Conservation (phyloP, 2,888 invertebrate species). For the Trachelus stipa region DNA sequence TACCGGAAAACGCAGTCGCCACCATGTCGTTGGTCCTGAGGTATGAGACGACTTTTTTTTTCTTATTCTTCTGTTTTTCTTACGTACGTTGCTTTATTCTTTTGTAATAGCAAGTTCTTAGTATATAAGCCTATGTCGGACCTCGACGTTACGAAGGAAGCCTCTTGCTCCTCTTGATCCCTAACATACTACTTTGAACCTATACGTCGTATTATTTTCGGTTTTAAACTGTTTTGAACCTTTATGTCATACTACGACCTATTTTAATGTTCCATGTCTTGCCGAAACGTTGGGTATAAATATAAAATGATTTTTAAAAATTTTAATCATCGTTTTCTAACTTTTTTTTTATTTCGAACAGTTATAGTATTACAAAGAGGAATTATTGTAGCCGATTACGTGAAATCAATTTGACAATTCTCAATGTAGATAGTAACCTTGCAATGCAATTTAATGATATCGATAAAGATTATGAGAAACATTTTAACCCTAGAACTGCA, state of each 20-base stretch:
- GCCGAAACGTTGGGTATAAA: not conserved
- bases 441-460: too few species aligned
- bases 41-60: constrained; percentile 34
- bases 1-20: constrained; percentile 64
- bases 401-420: too few species aligned
- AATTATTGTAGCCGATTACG: too few species aligned
- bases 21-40: constrained; percentile 61
- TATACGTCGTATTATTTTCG: too few species aligned
- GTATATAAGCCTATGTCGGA: not conserved
- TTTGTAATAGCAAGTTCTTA: not conserved
- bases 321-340: too few species aligned
- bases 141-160: not conserved
- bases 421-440: too few species aligned
- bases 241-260: not conserved
- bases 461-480: too few species aligned
- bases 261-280: not conserved
- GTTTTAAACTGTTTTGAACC: not conserved
- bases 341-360: too few species aligned
- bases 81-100: not conserved
- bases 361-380: too few species aligned
- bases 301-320: not conserved
- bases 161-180: not conserved
- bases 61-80: not conserved
- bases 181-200: not conserved
- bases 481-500: too few species aligned